A percentile compares a stretch with the other conserved stretches of the same genome.
Conservation (phyloP, 2,888 invertebrate genomes). For the Rotaria macrura region DNA sequence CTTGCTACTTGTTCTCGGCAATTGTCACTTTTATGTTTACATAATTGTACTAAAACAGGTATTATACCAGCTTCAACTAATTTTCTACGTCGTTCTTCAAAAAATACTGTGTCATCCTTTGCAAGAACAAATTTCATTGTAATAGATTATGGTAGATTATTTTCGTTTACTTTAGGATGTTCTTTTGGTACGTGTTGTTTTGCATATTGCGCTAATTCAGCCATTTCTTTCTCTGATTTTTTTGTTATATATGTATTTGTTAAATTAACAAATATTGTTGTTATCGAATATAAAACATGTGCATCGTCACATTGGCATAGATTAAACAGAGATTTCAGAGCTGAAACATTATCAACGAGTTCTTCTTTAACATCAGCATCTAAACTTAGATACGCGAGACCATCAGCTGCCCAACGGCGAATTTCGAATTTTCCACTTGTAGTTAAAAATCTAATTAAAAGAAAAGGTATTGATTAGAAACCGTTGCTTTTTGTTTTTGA, state of each 20-base stretch:
- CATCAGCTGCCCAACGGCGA: slow-evolving; percentile 89
- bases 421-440: slow-evolving; percentile 65
- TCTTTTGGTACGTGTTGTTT: slow-evolving; percentile 97
- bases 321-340: slow-evolving; percentile 44
- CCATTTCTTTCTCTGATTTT: slow-evolving; percentile 85
- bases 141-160: not conserved
- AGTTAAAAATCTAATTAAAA: slow-evolving; percentile 67
- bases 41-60: slow-evolving; percentile 71
- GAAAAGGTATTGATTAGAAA: too few species aligned
- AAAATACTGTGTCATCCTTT: slow-evolving; percentile 59
- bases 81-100: slow-evolving; percentile 62
- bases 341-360: slow-evolving; percentile 70
- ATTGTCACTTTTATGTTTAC: slow-evolving; percentile 84
- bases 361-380: slow-evolving; percentile 98
- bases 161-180: slow-evolving; percentile 54
- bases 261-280: slow-evolving; percentile 77
- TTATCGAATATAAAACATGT: slow-evolving; percentile 28
- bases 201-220: slow-evolving; percentile 92
- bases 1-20: slow-evolving; percentile 70
- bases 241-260: slow-evolving; percentile 96
- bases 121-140: not conserved
- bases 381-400: slow-evolving; percentile 82
- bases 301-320: slow-evolving; percentile 21
- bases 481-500: too few species aligned
- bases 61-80: slow-evolving; percentile 78